Percentiles rank a stretch among this genome's conserved stretches.
These are phyloP conservation scores for Hydrocynus forskahlii DNA, from an alignment of 2,797 vertebrate species.

Conservation along the genomic window DNA sequence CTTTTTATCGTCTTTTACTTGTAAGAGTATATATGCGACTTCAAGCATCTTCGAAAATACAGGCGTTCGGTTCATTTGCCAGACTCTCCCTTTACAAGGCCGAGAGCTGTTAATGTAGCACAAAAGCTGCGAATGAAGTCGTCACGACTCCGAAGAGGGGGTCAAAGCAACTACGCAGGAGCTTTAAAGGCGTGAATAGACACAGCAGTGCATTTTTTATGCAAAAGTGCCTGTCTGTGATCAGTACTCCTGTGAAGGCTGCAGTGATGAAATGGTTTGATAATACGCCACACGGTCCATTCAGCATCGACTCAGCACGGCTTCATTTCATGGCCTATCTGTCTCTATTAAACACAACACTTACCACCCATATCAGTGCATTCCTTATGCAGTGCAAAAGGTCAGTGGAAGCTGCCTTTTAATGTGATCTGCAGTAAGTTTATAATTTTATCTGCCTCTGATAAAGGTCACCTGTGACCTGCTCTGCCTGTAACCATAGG, in stretches of 20 bases:
- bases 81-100: background rate
- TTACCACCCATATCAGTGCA: background rate
- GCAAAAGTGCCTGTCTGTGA: background rate
- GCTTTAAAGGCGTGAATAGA: background rate
- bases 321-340: background rate
- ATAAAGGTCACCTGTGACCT: conserved; percentile 36
- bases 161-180: background rate
- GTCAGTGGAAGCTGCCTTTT: conserved; percentile 5
- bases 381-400: background rate
- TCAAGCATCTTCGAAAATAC: too few species aligned
- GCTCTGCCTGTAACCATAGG: conserved; percentile 22
- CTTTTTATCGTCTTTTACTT: too few species aligned
- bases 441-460: conserved; percentile 13
- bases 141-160: background rate
- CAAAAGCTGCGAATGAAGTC: background rate
- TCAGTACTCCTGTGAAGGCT: background rate
- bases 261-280: background rate
- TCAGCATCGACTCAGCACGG: background rate
- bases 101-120: too few species aligned
- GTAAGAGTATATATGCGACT: too few species aligned
- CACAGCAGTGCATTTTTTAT: background rate
- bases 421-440: conserved; percentile 25
- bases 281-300: background rate
- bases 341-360: conserved; percentile 6
- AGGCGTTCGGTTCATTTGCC: background rate